Evolutionary conservation across 2,888 invertebrate genomes (phyloP), one percentile per base, ranked within the genome.

Genomic region (Molanna angustata): DNA sequence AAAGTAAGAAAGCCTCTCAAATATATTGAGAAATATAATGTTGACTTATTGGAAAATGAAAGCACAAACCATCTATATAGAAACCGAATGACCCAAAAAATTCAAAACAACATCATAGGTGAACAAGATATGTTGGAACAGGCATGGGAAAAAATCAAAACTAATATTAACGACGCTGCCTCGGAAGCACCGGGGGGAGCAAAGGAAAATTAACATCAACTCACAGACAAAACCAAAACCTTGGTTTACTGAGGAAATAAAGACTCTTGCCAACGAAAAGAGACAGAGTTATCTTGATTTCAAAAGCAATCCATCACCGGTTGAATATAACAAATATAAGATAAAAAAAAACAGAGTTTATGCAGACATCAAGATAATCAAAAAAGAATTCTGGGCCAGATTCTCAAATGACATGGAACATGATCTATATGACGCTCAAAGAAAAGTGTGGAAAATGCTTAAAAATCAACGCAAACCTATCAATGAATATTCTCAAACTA

Each of bases 171-270:
- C n/a, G 18, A 13, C 21, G 42, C 42, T 13, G 20, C 42, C 11
- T 11, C 21, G 3, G 42, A 42, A 21, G 43, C 35, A 27, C 13
- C 32, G 21, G 27, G 52, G 21, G 21, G n/a, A n/a, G n/a, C n/a
- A 42, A 21, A 19, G 19, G 6, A 4, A 33, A 33, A 20, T 45
- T 9, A 41, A 52, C 21, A 19, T 48, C 13, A 49, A 50, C 22
- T 48, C 39, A 11, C 39, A 40, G 4, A 49, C 31, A 11, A 39
- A 50, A 2, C n/a, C 13, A 13, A 52, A 47, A 41, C 31, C 48
- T 18, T 52, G 52, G 52, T 47, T 52, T 48, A 33, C 47, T 13
- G 13, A 52, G 11, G 48, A 52, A 40, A 41, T 49, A 20, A 50
- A 52, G 17, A 20, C 43, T 4, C 18, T 40, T 3, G 40, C 40